Evolutionary conservation across 2,888 invertebrate species (phyloP).

Genomic region (Frankliniella fusca): DNA sequence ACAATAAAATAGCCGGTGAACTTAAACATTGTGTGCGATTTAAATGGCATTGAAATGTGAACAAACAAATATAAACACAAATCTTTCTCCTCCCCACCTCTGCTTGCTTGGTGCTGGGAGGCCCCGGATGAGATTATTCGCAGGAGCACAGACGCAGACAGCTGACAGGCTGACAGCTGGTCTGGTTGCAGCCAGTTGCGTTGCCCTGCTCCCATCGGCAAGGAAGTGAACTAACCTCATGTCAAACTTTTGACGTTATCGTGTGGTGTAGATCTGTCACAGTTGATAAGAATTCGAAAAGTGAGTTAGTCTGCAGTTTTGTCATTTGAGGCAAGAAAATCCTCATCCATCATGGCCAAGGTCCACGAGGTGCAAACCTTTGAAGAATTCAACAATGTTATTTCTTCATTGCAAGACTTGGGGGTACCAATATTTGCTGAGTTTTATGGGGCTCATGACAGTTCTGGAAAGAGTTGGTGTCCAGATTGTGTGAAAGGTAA

Average conservation of each 20-base stretch:
- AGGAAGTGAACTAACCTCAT: not conserved
- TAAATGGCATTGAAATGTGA: not conserved
- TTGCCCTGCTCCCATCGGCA: not conserved
- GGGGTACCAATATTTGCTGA: constrained; percentile 53
- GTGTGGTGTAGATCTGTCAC: too few relatives aligned
- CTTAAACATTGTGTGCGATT: too few relatives aligned
- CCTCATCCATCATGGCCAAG: not conserved
- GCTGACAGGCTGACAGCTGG: too few relatives aligned
- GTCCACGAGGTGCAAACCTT: constrained; percentile 54
- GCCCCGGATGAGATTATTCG: not conserved
- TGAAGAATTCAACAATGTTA: constrained; percentile 57
- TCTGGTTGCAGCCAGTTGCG: too few relatives aligned
- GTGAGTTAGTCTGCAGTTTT: not conserved
- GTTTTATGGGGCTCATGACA: constrained; percentile 62
- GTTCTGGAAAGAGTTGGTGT: constrained; percentile 79
- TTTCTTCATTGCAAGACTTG: constrained; percentile 51
- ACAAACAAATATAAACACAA: not conserved
- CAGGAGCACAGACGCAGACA: not conserved
- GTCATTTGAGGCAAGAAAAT: not conserved
- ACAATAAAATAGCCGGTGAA: too few relatives aligned
- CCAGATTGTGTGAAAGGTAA: constrained; percentile 80
- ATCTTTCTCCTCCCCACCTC: not conserved
- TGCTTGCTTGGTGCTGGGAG: too few relatives aligned
- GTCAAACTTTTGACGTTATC: not conserved
- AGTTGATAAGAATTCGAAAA: not conserved